Conservation (phyloP, 2,113 vertebrate genomes). For the Eretmodus cyanostictus region DNA sequence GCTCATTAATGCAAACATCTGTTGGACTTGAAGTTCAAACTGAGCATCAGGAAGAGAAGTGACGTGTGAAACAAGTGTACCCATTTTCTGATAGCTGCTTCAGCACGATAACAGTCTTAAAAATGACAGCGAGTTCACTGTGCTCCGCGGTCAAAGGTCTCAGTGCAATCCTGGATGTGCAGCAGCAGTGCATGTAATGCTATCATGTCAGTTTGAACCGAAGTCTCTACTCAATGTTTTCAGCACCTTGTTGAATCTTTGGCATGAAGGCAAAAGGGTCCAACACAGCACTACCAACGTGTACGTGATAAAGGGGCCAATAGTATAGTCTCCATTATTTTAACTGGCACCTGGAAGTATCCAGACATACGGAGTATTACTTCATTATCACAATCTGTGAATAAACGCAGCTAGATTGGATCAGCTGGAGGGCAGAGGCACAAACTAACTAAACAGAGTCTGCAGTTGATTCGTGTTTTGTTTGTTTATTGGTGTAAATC, state of each 20-base stretch:
- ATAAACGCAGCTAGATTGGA: accelerated
- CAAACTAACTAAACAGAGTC: neutral
- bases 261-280: neutral
- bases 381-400: neutral
- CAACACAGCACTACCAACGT: neutral
- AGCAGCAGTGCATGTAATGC: neutral
- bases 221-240: neutral
- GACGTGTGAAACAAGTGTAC: accelerated
- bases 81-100: neutral
- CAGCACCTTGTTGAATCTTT: neutral
- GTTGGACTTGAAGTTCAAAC: neutral
- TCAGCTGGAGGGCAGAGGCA: neutral
- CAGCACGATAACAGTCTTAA: accelerated
- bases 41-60: neutral
- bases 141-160: neutral
- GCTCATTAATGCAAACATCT: neutral
- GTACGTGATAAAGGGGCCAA: neutral
- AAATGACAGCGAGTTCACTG: neutral
- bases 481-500: neutral
- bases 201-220: accelerated
- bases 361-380: neutral
- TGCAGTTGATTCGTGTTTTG: constrained; percentile 45
- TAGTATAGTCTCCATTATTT: neutral
- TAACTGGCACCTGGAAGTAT: neutral
- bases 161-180: neutral